A percentile compares a stretch with the other conserved stretches of the same genome.
Evolutionary conservation across 2,888 invertebrate genomes (phyloP).

Genomic region (Dolichomitus sp.): DNA sequence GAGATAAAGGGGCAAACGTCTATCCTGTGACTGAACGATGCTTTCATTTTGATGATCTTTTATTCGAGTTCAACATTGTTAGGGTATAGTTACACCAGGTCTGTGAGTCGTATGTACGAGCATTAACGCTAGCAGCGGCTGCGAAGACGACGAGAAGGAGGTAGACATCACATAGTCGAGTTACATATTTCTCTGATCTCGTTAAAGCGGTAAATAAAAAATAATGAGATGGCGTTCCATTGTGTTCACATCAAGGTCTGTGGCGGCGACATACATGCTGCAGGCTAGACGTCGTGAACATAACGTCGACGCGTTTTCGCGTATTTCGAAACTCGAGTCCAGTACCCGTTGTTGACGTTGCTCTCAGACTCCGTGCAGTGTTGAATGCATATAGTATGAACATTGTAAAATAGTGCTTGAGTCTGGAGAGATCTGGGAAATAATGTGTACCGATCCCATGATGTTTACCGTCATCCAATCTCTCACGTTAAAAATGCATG

Average conservation of each 20-base stretch:
- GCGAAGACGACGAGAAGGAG: conserved; percentile 3
- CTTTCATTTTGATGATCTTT: conserved; percentile 4
- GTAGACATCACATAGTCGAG: conserved; percentile 1
- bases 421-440: too few species aligned
- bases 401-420: neutral
- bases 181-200: conserved; percentile 71
- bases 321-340: neutral
- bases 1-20: conserved; percentile 12
- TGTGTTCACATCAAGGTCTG: conserved; percentile 56
- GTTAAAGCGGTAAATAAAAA: conserved; percentile 79
- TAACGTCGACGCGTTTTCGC: neutral
- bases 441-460: too few species aligned
- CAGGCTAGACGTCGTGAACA: neutral
- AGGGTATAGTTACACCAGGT: conserved; percentile 33
- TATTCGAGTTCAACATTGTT: conserved; percentile 43
- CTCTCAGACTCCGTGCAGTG: neutral
- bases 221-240: conserved; percentile 75
- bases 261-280: conserved; percentile 1
- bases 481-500: too few species aligned
- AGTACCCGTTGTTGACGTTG: neutral
- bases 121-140: conserved; percentile 12
- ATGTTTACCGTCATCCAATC: too few species aligned
- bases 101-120: conserved; percentile 12
- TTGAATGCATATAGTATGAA: neutral
- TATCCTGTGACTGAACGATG: conserved; percentile 6